These are phyloP conservation scores for Drepana arcuata DNA, from an alignment of 1,140 invertebrate genomes.

Conservation along the genomic window DNA sequence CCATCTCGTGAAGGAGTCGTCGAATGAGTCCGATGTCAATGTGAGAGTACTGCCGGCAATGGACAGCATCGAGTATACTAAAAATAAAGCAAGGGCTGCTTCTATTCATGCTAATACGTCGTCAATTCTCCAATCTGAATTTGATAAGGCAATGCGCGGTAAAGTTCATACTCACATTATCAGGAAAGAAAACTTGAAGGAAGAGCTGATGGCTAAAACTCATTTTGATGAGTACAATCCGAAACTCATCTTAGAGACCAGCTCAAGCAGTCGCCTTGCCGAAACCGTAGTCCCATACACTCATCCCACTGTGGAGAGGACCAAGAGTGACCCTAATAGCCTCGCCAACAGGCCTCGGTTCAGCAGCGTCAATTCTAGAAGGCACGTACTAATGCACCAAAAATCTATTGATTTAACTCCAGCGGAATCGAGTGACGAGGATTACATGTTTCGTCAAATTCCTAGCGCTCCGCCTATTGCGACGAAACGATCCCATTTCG, in stretches of 20 bases:
- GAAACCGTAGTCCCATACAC: slow-evolving; percentile 66
- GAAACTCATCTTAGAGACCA: slow-evolving; percentile 67
- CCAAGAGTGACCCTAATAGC: slow-evolving; percentile 88
- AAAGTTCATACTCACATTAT: slow-evolving; percentile 69
- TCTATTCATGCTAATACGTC: slow-evolving; percentile 36
- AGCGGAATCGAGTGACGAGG: slow-evolving; percentile 85
- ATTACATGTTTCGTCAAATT: slow-evolving; percentile 81
- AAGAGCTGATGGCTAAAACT: slow-evolving; percentile 76
- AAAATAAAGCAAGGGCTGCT: slow-evolving; percentile 60
- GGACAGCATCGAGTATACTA: slow-evolving; percentile 72
- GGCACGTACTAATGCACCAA: slow-evolving; percentile 86
- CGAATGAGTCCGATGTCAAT: slow-evolving; percentile 72
- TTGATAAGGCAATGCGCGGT: slow-evolving; percentile 73
- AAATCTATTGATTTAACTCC: slow-evolving; percentile 89
- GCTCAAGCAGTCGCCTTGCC: slow-evolving; percentile 64
- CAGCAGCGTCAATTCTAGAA: slow-evolving; percentile 77
- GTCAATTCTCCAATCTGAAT: slow-evolving; percentile 72
- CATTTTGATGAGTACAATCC: slow-evolving; percentile 77
- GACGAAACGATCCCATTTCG: slow-evolving; percentile 78
- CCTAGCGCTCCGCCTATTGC: slow-evolving; percentile 79
- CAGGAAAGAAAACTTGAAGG: slow-evolving; percentile 73
- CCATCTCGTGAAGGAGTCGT: slow-evolving; percentile 67
- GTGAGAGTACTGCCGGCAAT: slow-evolving; percentile 67
- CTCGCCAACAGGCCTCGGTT: slow-evolving; percentile 78
- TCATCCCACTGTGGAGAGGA: slow-evolving; percentile 83